Percentiles rank a stretch among this genome's conserved stretches.
Conservation (phyloP, 1,140 invertebrate species). For the Drosophila gunungcola region DNA sequence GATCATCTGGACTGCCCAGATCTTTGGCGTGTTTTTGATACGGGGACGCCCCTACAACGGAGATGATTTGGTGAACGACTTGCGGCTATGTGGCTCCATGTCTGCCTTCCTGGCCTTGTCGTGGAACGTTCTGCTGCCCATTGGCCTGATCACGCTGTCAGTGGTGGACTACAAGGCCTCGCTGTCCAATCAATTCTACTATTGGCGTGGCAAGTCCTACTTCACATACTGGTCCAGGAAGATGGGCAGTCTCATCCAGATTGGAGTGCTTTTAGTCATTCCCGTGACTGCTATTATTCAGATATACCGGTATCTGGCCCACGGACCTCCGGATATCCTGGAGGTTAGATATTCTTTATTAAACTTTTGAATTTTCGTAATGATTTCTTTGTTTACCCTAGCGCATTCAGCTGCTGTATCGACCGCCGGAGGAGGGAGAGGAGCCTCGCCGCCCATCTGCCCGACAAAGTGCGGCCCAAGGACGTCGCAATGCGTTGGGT, state of each 20-base stretch:
- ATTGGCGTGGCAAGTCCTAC: conserved; percentile 86
- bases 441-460: conserved; percentile 48
- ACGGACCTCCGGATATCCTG: conserved; percentile 93
- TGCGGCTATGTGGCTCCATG: conserved; percentile 86
- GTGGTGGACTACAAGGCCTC: conserved; percentile 81
- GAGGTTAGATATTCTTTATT: conserved; percentile 88
- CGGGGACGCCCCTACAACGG: conserved; percentile 93
- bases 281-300: conserved; percentile 92
- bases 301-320: conserved; percentile 92
- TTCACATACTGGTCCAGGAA: conserved; percentile 92
- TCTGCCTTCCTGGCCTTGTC: conserved; percentile 92
- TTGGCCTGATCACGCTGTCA: conserved; percentile 88
- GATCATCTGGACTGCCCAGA: conserved; percentile 90
- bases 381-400: conserved; percentile 80
- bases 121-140: conserved; percentile 94
- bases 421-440: conserved; percentile 60
- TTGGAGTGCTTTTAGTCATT: conserved; percentile 90
- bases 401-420: conserved; percentile 86
- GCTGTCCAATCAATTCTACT: conserved; percentile 79
- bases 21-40: conserved; percentile 92
- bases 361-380: background rate
- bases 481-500: conserved; percentile 39
- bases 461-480: conserved; percentile 48
- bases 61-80: conserved; percentile 91
- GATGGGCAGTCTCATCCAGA: conserved; percentile 90